Conservation (phyloP, 2,888 invertebrate species). For the Rambutsinella grinnellia region DNA sequence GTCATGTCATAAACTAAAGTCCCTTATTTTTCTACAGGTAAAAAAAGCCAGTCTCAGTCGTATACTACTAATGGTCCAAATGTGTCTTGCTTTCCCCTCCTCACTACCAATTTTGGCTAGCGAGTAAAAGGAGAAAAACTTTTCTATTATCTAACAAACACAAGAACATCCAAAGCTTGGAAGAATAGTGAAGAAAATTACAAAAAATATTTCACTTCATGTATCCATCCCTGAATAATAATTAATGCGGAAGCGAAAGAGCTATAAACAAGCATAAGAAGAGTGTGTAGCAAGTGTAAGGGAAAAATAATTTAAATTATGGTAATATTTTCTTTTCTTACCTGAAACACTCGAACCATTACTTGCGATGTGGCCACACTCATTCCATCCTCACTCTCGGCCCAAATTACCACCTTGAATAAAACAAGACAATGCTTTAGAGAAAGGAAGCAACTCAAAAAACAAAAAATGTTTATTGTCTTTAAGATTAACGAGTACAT, state of each 20-base stretch:
- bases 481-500: slow-evolving; percentile 46
- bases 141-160: neutral
- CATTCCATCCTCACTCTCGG: slow-evolving; percentile 64
- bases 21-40: neutral
- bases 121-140: neutral
- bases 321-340: slow-evolving; percentile 19
- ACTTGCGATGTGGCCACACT: slow-evolving; percentile 66
- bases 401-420: slow-evolving; percentile 66
- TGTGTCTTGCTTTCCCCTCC: slow-evolving; percentile 7
- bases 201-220: neutral
- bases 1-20: neutral
- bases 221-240: neutral
- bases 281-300: neutral
- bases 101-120: slow-evolving; percentile 4
- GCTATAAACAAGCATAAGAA: neutral
- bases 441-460: slow-evolving; percentile 3
- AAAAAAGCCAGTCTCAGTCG: neutral
- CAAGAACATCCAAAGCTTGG: no score
- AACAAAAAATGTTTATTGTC: slow-evolving; percentile 18
- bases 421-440: slow-evolving; percentile 11
- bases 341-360: slow-evolving; percentile 64
- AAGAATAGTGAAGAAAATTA: neutral
- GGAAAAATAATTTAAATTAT: neutral
- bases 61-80: slow-evolving; percentile 16
- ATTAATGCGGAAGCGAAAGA: neutral